Evolutionary conservation across 1,140 invertebrate species (phyloP), one percentile per base, ranked within the genome.

Genomic region (Lineus longissimus): DNA sequence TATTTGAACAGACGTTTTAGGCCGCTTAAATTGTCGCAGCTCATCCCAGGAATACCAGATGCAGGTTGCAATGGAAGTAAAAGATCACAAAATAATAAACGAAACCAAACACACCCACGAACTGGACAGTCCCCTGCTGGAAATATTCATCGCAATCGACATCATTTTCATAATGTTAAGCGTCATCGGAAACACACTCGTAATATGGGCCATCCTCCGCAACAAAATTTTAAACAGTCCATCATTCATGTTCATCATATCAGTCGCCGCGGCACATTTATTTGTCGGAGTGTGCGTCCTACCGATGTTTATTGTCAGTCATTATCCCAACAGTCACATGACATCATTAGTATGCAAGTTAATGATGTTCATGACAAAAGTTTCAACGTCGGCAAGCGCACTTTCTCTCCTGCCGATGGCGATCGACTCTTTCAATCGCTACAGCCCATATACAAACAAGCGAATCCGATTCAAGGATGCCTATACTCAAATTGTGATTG

Each of bases 291-390:
- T 19, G 4, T 23, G n/a, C n/a, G 25, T 51, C 25, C 47, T 51
- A 51, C 47, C 47, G 6, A 51, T 51, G 47, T 51, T 51, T n/a
- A 51, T 51, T 9, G 47, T 51, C n/a, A 51, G 47, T 27, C 47
- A 51, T 51, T 51, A 7, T 27, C 47, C 47, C 47, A n/a, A 23
- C 9, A 9, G n/a, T 51, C 47, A 51, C 47, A 51, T 51, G 47
- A 51, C 47, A 19, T 19, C n/a, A 19, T 19, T 19, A 6, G 47
- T 51, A 7, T 51, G 47, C 47, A 51, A 51, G n/a, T 51, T 51
- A 7, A 51, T 51, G 19, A 51, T 19, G 47, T 51, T 7, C n/a
- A 4, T 51, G 6, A 27, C n/a, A 27, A 51, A 51, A 51, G 47
- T 51, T 19, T 23, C 25, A 19, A 23, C 47, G n/a, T 23, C 47